Base-by-base conservation (phyloP, 2,888 invertebrate species). In the Mythimna pallens region DNA sequence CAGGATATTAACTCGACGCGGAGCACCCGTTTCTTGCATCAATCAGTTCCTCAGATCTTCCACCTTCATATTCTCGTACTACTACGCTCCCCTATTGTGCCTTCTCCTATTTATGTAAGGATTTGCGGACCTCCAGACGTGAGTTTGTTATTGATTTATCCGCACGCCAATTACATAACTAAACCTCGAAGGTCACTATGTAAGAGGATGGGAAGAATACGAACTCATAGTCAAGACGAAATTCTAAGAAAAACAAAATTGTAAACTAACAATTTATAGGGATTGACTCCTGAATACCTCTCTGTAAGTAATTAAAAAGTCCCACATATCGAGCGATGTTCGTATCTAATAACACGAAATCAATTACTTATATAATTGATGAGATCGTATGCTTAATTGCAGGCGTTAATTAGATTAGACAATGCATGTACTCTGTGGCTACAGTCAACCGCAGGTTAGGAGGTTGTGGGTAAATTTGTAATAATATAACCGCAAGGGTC, bases 361-460 rank as follows among this genome's bases (percentile, higher is more conserved):
- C 65, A 72, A 65, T 66, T 70, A 61, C 5, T 22, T 61, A 68
- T 8, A 40, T 59, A 68, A 67, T 75, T 76, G 59, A 20, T 57
- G 63, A 36, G 52, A 65, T 54, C 64, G 57, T 55, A 12, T 10
- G 14, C 22, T 20, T 77, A 77, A 81, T 77, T 66, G 40, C 9
- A 40, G 8, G 12, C 12, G 40, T 10, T 74, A 65, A 80, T 80
- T 65, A 47, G 34, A 80, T 80, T 65, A 47, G 34, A 61, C 40
- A 14, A 36, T n/a, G 47, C 14, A 20, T 65, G 14, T 40, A 17
- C 10, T 40, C 2, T 5, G 43, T 43, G 14, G 4, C 9, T 43
- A 57, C 22, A 47, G 22, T 36, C 36, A 54, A 65, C 12, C 34
- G n/a, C 12, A 66, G 17, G 36, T 3, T 7, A 76, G n/a, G 20